Evolutionary conservation across 2,113 vertebrate genomes (phyloP).

Genomic region (Emydura subglobosa): DNA sequence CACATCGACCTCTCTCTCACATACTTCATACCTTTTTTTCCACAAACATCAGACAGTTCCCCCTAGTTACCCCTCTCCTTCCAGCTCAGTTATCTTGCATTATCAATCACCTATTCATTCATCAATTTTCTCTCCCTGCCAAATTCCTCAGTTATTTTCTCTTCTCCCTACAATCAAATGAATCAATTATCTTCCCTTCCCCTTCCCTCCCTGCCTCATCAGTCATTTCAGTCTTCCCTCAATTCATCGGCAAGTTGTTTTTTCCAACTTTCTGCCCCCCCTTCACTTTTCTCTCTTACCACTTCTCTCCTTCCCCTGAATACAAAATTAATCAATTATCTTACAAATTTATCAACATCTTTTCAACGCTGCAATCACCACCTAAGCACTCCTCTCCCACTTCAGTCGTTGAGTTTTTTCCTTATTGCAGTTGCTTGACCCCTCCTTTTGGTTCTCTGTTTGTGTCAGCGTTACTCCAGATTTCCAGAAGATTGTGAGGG

Average conservation of each 20-base stretch:
- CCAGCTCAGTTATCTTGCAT: too few species aligned
- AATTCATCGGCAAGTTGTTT: neutral
- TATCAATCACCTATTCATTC: too few species aligned
- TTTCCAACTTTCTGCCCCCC: neutral
- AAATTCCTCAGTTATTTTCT: too few species aligned
- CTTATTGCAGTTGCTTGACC: neutral
- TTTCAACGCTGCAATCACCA: neutral
- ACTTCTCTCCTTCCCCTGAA: too few species aligned
- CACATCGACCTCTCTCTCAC: too few species aligned
- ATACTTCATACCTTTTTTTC: too few species aligned
- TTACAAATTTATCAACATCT: neutral
- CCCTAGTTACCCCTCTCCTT: too few species aligned
- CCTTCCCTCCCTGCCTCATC: neutral
- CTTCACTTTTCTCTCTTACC: too few species aligned
- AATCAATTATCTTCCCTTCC: neutral
- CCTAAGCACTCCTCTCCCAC: neutral
- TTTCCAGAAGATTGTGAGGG: neutral
- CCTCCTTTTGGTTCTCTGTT: neutral
- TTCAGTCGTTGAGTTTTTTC: neutral
- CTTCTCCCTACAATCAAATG: constrained; percentile 4
- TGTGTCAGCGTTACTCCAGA: neutral
- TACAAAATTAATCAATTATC: neutral
- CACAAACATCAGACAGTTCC: too few species aligned
- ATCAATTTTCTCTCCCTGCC: neutral
- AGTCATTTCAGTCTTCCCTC: neutral